These are phyloP conservation scores for Nycticorax nycticorax DNA, from an alignment of 2,113 vertebrate species.

Conservation along the genomic window DNA sequence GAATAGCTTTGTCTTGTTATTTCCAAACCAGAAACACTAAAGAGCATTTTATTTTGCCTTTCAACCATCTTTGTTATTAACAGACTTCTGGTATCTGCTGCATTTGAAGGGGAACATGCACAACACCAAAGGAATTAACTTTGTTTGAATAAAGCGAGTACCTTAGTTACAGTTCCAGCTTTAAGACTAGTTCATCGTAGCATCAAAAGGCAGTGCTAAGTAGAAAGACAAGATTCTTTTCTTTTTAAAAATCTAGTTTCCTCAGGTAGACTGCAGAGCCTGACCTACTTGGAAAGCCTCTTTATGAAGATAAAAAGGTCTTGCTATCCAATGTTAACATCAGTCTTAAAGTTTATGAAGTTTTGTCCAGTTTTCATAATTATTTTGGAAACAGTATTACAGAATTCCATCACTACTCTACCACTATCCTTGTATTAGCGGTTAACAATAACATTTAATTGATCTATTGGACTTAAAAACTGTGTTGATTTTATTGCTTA, in stretches of 20 bases:
- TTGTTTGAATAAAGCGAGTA: neutral
- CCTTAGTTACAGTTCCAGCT: conserved; percentile 28
- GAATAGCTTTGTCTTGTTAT: conserved; percentile 47
- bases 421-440: neutral
- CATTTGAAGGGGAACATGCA: neutral
- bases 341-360: neutral
- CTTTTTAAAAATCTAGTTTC: neutral
- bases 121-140: conserved; percentile 23
- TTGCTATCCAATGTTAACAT: neutral
- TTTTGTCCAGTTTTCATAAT: neutral
- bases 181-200: neutral
- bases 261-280: neutral
- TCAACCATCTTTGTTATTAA: conserved; percentile 20
- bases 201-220: conserved; percentile 30
- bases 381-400: neutral
- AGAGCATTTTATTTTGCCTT: conserved; percentile 43
- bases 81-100: conserved; percentile 23
- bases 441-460: neutral
- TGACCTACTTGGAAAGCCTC: neutral
- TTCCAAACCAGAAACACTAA: conserved; percentile 64
- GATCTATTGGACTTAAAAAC: neutral
- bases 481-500: conserved; percentile 18
- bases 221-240: neutral
- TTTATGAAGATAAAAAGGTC: neutral
- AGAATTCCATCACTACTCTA: neutral